These are phyloP conservation scores for Octopus bimaculoides DNA, from an alignment of 1,140 invertebrate species.

Conservation along the genomic window DNA sequence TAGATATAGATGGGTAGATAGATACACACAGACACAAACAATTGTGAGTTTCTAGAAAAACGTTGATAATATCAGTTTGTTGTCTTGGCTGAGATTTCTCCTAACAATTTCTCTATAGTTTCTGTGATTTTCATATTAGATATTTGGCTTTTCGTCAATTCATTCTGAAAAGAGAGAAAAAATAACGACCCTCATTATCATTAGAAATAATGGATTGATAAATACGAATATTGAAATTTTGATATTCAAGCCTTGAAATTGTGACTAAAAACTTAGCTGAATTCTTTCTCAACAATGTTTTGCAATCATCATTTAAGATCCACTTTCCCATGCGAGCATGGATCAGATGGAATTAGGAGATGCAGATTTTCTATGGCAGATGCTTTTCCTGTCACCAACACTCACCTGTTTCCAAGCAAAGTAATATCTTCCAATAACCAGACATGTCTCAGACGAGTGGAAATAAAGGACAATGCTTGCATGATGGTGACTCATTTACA, in stretches of 20 bases:
- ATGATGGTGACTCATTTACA: no score
- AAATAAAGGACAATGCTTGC: no score
- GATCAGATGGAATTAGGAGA: not conserved
- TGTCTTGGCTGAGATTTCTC: no score
- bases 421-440: no score
- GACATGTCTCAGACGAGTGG: no score
- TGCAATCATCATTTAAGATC: not conserved
- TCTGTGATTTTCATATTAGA: constrained; percentile 7
- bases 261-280: not conserved
- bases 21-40: no score
- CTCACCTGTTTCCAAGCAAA: no score
- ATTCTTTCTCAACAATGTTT: not conserved
- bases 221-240: not conserved
- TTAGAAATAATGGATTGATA: not conserved
- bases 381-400: no score
- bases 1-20: no score
- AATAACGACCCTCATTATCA: not conserved
- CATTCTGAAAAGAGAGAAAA: not conserved
- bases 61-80: no score
- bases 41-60: no score
- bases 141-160: not conserved
- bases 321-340: not conserved
- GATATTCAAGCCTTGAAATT: not conserved
- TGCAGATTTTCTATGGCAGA: not conserved
- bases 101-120: constrained; percentile 2